Evolutionary conservation across 2,888 invertebrate genomes (phyloP).

Genomic region (Tenthredo distinguenda): DNA sequence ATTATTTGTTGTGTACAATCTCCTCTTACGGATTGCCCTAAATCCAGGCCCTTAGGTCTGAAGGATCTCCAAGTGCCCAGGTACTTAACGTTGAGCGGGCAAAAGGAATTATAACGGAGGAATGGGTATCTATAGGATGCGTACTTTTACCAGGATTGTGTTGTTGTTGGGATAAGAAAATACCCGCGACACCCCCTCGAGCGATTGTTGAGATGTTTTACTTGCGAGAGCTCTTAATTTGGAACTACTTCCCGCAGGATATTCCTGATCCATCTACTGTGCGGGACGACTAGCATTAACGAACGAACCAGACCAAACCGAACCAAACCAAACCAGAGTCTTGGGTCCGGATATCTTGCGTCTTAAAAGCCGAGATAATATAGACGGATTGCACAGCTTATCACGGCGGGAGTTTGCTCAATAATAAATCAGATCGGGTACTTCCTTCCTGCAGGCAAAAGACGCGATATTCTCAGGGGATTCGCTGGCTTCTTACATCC

Average conservation of each 20-base stretch:
- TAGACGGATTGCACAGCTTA: conserved; percentile 48
- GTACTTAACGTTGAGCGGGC: conserved; percentile 30
- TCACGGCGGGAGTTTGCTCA: conserved; percentile 63
- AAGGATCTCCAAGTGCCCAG: conserved; percentile 26
- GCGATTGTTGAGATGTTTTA: conserved; percentile 37
- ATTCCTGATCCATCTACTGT: background rate
- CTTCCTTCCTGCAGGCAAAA: conserved; percentile 67
- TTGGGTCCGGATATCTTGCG: conserved; percentile 38
- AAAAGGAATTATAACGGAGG: conserved; percentile 39
- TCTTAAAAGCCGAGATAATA: conserved; percentile 51
- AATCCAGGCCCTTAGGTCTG: conserved; percentile 40
- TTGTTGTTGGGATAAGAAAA: conserved; percentile 5
- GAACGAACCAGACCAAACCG: background rate
- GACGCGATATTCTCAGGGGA: conserved; percentile 68
- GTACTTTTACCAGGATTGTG: conserved; percentile 21
- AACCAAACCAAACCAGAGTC: conserved; percentile 6
- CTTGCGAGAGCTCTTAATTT: conserved; percentile 37
- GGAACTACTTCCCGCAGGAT: conserved; percentile 18
- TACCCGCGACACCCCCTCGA: conserved; percentile 36
- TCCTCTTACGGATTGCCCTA: conserved; percentile 17
- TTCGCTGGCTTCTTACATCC: conserved; percentile 69
- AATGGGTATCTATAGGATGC: conserved; percentile 29
- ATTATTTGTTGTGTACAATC: conserved; percentile 24
- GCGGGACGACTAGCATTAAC: background rate
- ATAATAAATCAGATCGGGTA: conserved; percentile 74